Evolutionary conservation across 2,797 vertebrate genomes (phyloP), one percentile per base, ranked within the genome.

Genomic region (Galagoides demidoff): DNA sequence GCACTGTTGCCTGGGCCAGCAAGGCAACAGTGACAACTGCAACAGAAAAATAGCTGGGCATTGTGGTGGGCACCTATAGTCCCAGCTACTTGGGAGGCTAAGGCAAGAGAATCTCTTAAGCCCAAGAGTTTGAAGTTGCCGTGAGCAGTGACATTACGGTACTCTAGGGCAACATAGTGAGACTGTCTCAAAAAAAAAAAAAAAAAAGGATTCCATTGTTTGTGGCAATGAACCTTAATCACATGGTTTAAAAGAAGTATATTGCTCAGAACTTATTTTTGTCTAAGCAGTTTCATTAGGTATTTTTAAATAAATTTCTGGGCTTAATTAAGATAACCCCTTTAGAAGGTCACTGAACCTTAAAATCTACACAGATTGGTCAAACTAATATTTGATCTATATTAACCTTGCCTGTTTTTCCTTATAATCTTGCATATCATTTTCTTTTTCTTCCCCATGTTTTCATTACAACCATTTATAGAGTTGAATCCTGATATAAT

Each of bases 301-400:
- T 94, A 94, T 66, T 43, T 34, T 97, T 49, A 93, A 92, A 90
- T 92, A 95, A 92, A 52, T 97, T 97, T 93, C 23, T 81, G 64
- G 83, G 31, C 83, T 87, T 95, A 93, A 97, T 97, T 97, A 90
- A 97, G 94, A 79, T 94, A 92, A 95, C 95, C 5, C 87, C 7
- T 73, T 97, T 83, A 96, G 89, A 97, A 68, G 19, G 85, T 97
- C 96, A 83, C 57, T 96, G 84, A 93, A 31, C 93, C 85, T 20
- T 96, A 90, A 89, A 93, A 94, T 95, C 52, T 91, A 84, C 55
- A 95, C 23, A 73, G n/a, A 57, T 79, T 90, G 23, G 22, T 94
- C 68, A 83, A 86, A 8, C 37, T 84, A 85, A 77, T 89, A 81
- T 88, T 94, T 94, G 70, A 94, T 95, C 95, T 93, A 3, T 86